phyloP scores from a whole-genome alignment of 2,113 vertebrate genomes.

The Nesoenas mayeri region DNA sequence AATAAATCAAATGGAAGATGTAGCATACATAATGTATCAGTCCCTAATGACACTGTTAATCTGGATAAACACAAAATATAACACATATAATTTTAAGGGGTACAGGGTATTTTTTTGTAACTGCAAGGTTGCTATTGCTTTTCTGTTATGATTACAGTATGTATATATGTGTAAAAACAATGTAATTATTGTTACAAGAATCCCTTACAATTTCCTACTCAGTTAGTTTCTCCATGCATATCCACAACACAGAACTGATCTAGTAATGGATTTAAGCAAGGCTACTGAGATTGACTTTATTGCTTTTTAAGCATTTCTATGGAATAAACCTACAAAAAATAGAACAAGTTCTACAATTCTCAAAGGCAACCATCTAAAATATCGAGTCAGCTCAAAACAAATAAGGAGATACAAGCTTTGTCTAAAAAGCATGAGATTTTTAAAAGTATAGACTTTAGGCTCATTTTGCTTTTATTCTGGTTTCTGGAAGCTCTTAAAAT shows the following conservation, averaged over 20 bases:
- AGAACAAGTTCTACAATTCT: background rate
- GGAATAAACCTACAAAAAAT: background rate
- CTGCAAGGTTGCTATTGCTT: background rate
- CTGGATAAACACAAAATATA: background rate
- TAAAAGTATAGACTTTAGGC: background rate
- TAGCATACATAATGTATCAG: background rate
- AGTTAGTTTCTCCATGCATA: background rate
- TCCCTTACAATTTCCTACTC: background rate
- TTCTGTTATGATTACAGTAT: background rate
- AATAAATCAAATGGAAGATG: background rate
- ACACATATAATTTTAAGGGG: background rate
- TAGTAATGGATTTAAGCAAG: background rate
- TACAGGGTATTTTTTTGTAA: background rate
- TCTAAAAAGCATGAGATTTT: background rate
- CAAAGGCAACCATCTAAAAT: background rate
- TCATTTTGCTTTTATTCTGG: background rate
- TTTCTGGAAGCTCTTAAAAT: slow-evolving; percentile 22
- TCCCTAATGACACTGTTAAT: background rate
- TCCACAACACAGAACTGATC: background rate
- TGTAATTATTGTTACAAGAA: background rate
- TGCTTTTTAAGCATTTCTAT: background rate
- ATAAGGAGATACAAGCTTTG: background rate
- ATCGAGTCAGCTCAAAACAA: background rate
- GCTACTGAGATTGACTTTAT: background rate
- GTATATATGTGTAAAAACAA: background rate